Conservation (phyloP, 2,888 invertebrate species). For the Brachycybe producta region DNA sequence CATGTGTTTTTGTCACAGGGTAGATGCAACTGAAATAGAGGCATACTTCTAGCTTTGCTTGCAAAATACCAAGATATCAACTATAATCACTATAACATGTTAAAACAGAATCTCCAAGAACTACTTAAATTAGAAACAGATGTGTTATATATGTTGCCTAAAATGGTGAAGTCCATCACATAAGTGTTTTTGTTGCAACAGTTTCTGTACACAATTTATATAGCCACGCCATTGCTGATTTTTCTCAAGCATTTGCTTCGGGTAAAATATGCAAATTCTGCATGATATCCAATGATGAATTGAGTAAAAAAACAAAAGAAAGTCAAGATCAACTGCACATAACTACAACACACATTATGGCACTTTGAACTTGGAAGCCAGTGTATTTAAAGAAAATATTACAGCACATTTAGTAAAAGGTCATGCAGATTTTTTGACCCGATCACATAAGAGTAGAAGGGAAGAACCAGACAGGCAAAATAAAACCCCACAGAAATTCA, state of each 20-base stretch:
- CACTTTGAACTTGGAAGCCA: not conserved
- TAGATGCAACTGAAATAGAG: not conserved
- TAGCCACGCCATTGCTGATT: not conserved
- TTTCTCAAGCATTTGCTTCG: not conserved
- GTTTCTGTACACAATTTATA: not conserved
- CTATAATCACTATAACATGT: not conserved
- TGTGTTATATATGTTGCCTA: not conserved
- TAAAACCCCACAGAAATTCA: no score
- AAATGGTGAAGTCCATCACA: not conserved
- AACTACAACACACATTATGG: not conserved
- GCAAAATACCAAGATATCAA: not conserved
- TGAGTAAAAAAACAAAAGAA: not conserved
- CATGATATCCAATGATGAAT: not conserved
- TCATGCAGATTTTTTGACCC: not conserved
- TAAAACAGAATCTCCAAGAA: not conserved
- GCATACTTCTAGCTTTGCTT: not conserved
- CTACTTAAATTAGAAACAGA: not conserved
- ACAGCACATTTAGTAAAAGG: not conserved
- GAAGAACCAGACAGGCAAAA: no score
- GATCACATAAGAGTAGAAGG: no score
- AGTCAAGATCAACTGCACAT: not conserved
- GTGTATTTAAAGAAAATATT: no score
- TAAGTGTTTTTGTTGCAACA: not conserved
- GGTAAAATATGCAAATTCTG: not conserved
- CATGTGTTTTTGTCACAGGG: no score